Conservation (phyloP, 2,113 vertebrate genomes). For the Apodemus speciosus region DNA sequence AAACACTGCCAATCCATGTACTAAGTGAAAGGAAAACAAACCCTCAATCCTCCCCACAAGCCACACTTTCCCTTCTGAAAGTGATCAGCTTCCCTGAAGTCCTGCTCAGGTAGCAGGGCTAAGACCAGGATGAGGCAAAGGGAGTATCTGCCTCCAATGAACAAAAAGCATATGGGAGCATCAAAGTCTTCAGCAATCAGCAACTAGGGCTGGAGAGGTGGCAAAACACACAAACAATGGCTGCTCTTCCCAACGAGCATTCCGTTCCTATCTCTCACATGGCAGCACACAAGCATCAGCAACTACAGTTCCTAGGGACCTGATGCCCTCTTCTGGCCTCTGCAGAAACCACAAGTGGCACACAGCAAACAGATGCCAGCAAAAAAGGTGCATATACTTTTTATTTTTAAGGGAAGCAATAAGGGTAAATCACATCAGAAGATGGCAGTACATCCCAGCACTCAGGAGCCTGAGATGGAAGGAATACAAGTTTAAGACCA, state of each 20-base stretch:
- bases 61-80: background rate
- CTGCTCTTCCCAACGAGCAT: background rate
- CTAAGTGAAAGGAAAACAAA: slow-evolving; percentile 4
- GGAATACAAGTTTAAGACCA: background rate
- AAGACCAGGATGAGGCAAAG: background rate
- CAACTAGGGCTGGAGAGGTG: background rate
- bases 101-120: background rate
- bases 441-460: background rate
- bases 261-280: background rate
- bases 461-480: background rate
- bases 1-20: background rate
- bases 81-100: background rate
- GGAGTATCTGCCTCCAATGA: background rate
- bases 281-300: background rate
- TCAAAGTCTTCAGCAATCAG: background rate
- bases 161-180: background rate
- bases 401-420: background rate
- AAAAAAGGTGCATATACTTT: background rate
- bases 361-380: background rate
- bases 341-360: background rate
- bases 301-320: background rate
- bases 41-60: background rate
- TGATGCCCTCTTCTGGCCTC: background rate
- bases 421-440: background rate
- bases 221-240: too few species aligned